These are phyloP conservation scores for Heliothis virescens DNA, from an alignment of 1,140 invertebrate genomes.

Conservation along the genomic window DNA sequence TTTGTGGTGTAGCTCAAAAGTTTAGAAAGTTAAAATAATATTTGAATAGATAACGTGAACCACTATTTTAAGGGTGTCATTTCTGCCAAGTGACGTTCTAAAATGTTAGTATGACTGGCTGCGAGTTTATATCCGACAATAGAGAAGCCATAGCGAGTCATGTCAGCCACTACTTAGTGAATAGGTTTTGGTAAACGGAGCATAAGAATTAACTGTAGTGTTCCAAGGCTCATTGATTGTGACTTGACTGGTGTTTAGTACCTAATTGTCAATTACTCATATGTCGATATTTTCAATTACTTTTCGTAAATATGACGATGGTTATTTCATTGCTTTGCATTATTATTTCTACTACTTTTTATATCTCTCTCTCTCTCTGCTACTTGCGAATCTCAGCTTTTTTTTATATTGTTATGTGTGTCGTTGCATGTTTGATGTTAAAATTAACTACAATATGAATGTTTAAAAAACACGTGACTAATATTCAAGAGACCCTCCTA, in stretches of 20 bases:
- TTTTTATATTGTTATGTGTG: neutral
- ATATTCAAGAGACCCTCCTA: neutral
- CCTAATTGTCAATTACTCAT: too few relatives aligned
- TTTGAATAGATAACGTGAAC: neutral
- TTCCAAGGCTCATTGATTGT: neutral
- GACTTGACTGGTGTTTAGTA: neutral
- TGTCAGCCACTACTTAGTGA: constrained; percentile 5
- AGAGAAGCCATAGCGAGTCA: neutral
- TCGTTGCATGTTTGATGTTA: constrained; percentile 17
- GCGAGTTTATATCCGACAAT: neutral
- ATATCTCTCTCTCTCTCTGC: neutral
- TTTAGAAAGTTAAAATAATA: constrained; percentile 23
- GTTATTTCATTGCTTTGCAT: too few relatives aligned
- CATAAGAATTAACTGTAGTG: constrained; percentile 6
- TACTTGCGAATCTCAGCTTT: neutral
- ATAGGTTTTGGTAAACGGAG: constrained; percentile 18
- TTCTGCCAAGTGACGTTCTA: neutral
- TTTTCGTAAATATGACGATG: too few relatives aligned
- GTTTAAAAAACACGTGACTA: neutral
- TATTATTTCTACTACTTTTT: neutral
- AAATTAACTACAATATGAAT: neutral
- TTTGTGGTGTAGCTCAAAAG: constrained; percentile 35
- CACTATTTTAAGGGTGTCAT: neutral
- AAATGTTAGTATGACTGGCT: neutral
- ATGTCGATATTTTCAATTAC: too few relatives aligned